Percentiles rank a stretch among this genome's conserved stretches.
Evolutionary conservation across 30 jellyfish, hydroid and myxozoan genomes (phyloP).

Genomic region (Cassiopea andromeda): DNA sequence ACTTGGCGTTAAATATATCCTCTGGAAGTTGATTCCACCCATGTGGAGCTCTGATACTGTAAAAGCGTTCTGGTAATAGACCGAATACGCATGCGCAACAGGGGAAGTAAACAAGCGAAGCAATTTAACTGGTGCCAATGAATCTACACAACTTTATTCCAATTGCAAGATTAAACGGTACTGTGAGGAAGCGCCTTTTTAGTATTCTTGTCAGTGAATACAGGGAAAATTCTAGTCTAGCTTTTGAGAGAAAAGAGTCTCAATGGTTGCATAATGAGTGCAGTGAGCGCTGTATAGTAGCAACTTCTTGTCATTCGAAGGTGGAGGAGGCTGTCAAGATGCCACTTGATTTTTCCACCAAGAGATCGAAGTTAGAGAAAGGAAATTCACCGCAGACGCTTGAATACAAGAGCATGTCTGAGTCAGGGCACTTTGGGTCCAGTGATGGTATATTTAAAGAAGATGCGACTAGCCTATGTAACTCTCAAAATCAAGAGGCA

Average conservation of each 20-base stretch:
- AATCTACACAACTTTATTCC: constrained; percentile 8
- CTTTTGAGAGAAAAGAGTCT: neutral
- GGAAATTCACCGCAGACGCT: neutral
- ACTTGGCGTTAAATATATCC: too few species aligned
- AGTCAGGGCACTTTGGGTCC: neutral
- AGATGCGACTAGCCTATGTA: too few species aligned
- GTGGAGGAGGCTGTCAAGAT: too few species aligned
- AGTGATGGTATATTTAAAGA: too few species aligned
- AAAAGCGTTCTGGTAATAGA: too few species aligned
- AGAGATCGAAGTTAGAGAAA: neutral
- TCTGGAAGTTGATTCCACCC: too few species aligned
- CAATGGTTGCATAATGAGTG: too few species aligned
- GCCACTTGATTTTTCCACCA: neutral
- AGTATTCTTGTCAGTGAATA: constrained; percentile 29
- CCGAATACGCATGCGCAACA: too few species aligned
- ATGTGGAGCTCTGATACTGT: too few species aligned
- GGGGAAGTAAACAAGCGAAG: too few species aligned
- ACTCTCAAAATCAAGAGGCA: neutral
- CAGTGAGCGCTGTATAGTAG: too few species aligned
- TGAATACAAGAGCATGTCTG: neutral
- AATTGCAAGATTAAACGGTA: constrained; percentile 15
- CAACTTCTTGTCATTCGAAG: too few species aligned
- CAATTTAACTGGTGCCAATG: neutral
- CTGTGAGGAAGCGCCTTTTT: constrained; percentile 29
- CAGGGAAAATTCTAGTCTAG: neutral